Evolutionary conservation across 2,888 invertebrate genomes (phyloP), one percentile per base, ranked within the genome.

Genomic region (Trachelus stipa): DNA sequence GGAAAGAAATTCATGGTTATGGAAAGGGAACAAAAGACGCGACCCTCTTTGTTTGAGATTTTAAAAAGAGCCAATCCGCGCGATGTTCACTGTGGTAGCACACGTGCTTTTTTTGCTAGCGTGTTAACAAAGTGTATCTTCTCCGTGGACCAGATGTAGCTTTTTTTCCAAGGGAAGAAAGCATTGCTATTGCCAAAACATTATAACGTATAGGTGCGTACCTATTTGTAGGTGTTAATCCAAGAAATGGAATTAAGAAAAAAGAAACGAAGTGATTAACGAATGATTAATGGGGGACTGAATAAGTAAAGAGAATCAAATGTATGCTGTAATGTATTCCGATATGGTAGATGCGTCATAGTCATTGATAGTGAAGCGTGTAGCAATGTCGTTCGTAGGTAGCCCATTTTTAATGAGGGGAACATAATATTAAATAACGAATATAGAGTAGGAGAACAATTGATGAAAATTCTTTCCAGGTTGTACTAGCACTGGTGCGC

Each of bases 131-230:
- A 56, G 23, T 56, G 56, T 56, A 56, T 56, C 56, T 23, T 56
- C 23, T 56, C 23, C 9, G 56, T 23, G 56, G 56, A 56, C 56
- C 56, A 56, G 56, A 23, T 15, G 56, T 56, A 37, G 56, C 69
- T 73, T 75, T 30, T 74, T 77, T 37, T 73, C 78, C 37, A 73
- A 34, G 40, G 34, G 34, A 56, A 74, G 73, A 30, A 79, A 77
- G 80, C 76, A 78, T 77, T 74, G 80, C 73, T 81, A 82, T 82
- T 84, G 84, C 84, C 84, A 84, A 84, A 84, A 82, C 80, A 79
- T 82, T 82, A 75, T 34, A 37, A 77, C 73, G 77, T 68, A 30
- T 56, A 56, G 56, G 73, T 34, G 33, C 68, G 71, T 23, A 56
- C 30, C 68, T 34, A 40, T 23, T 56, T 76, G 68, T 76, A 56